These are phyloP conservation scores for Pangasianodon gigas DNA, from an alignment of 2,113 vertebrate species.

Conservation along the genomic window DNA sequence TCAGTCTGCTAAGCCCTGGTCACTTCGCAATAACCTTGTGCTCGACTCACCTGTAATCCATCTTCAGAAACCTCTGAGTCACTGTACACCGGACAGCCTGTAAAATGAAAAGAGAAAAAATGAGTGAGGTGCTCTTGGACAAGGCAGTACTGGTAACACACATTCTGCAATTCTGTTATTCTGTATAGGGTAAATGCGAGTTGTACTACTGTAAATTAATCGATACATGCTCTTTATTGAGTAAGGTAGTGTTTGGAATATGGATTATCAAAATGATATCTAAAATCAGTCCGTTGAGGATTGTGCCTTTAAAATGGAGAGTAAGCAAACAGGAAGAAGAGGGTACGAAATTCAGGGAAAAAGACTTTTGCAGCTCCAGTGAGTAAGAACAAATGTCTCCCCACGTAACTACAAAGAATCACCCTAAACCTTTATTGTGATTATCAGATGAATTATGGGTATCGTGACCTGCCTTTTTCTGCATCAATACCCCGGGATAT, in stretches of 20 bases:
- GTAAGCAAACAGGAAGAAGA: not conserved
- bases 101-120: constrained; percentile 4
- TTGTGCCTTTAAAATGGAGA: not conserved
- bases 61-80: constrained; percentile 52
- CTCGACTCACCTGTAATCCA: constrained; percentile 45
- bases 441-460: not conserved
- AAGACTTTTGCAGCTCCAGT: not conserved
- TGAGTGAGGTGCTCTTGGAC: not conserved
- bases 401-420: not conserved
- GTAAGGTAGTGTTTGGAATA: not conserved
- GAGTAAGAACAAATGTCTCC: not conserved
- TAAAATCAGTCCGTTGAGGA: not conserved
- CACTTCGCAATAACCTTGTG: not conserved
- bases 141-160: not conserved
- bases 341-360: not conserved
- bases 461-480: not conserved
- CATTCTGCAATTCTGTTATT: not conserved
- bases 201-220: not conserved
- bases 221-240: not conserved
- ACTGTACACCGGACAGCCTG: constrained; percentile 48
- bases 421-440: not conserved
- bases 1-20: not conserved
- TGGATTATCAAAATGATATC: not conserved
- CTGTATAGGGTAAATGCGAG: not conserved
- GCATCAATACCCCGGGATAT: not conserved